These are phyloP conservation scores for Pseudorhombus dupliciocellatus DNA, from an alignment of 2,113 vertebrate species.

Conservation along the genomic window DNA sequence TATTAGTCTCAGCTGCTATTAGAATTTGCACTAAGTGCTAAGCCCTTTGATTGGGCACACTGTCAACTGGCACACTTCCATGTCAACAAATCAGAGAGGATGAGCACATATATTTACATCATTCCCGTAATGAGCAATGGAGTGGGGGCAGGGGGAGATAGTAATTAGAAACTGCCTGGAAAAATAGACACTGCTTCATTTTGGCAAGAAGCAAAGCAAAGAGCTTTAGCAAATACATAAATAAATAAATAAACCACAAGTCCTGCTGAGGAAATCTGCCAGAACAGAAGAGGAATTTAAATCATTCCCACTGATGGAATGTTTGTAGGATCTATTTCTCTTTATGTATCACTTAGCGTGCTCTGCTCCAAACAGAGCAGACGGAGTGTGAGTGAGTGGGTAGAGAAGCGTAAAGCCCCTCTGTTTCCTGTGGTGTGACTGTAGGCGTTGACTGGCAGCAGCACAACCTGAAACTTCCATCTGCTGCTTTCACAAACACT, in stretches of 20 bases:
- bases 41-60: constrained; percentile 75
- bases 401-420: constrained; percentile 52
- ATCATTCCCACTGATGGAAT: constrained; percentile 79
- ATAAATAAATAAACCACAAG: constrained; percentile 64
- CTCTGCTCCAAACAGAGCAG: constrained; percentile 40
- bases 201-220: constrained; percentile 76
- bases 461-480: constrained; percentile 14
- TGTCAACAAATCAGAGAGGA: constrained; percentile 81
- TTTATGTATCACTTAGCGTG: constrained; percentile 65
- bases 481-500: background rate
- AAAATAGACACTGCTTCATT: constrained; percentile 78
- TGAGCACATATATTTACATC: constrained; percentile 81
- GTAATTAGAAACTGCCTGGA: constrained; percentile 79
- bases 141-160: constrained; percentile 40
- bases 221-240: constrained; percentile 58
- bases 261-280: constrained; percentile 75
- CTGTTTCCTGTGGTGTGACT: constrained; percentile 27
- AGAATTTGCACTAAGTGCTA: constrained; percentile 67
- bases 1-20: constrained; percentile 72
- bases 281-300: constrained; percentile 76
- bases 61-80: constrained; percentile 76
- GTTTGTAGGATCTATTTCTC: constrained; percentile 66
- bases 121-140: constrained; percentile 61
- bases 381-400: constrained; percentile 35
- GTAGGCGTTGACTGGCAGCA: constrained; percentile 39